These are phyloP conservation scores for human (Homo sapiens) DNA, from an alignment of 2,113 vertebrate species.

Conservation along the genomic window GRCh38 chr7:112979001-112979500, in stretches of 20 bases:
- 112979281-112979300: conserved; percentile 51
- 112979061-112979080: background rate
- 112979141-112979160: conserved; percentile 75
- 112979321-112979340: background rate
- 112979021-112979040: conserved; percentile 48
- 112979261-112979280: conserved; percentile 69
- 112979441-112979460: background rate
- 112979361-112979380: conserved; percentile 54
- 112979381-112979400: background rate
- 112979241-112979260: conserved; percentile 48
- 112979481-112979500: background rate
- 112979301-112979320: conserved; percentile 20
- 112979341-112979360: conserved; percentile 13
- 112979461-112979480: background rate
- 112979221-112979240: conserved; percentile 67
- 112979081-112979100: conserved; percentile 14
- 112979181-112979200: conserved; percentile 61
- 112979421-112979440: background rate
- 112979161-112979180: conserved; percentile 60
- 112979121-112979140: conserved; percentile 56
- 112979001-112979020: conserved; percentile 41
- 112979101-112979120: conserved; percentile 12
- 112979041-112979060: background rate
- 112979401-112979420: background rate
- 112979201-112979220: conserved; percentile 56